Evolutionary conservation across 2,888 invertebrate species (phyloP), one percentile per base, ranked within the genome.

Genomic region (Eupithecia pulchellata): DNA sequence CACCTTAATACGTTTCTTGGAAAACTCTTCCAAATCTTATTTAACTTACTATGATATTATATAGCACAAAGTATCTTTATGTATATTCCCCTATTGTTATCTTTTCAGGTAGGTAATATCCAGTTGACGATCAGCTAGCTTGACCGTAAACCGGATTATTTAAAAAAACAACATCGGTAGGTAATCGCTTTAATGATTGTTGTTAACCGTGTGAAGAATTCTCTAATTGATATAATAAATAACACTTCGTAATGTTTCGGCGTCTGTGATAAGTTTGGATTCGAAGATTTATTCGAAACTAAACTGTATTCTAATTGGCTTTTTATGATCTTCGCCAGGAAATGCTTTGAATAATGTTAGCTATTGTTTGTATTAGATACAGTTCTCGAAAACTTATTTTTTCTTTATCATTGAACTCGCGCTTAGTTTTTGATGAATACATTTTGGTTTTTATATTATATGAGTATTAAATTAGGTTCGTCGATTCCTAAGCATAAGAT

Each of bases 171-270:
- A 72, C 69, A 73, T 69, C 62, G 57, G 74, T 72, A 69, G 70
- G 68, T 72, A 71, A 72, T 73, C 80, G 72, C 77, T 78, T 78
- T 76, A 75, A 76, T 81, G 79, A 82, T 84, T 82, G 80, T 83
- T 82, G 78, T 86, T 83, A 81, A 82, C 83, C 83, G 89, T 87
- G 89, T 89, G 86, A 89, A 91, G 86, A 89, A 91, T 90, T 86
- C 80, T 81, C 88, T 91, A 92, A 93, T 93, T 91, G 89, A 90
- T 86, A 85, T 82, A 89, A 91, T 91, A 90, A 92, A 92, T 90
- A 89, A 89, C 84, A 84, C 81, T 84, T 81, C 74, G 75, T 82
- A 82, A 81, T 82, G 83, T 82, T 84, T 87, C 89, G 87, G 88
- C 86, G 84, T 89, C 87, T 88, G 82, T 88, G 88, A 89, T 89